Percentiles rank a stretch among this genome's conserved stretches.
Conservation (phyloP, 2,888 invertebrate species). For the Lobophora halterata region DNA sequence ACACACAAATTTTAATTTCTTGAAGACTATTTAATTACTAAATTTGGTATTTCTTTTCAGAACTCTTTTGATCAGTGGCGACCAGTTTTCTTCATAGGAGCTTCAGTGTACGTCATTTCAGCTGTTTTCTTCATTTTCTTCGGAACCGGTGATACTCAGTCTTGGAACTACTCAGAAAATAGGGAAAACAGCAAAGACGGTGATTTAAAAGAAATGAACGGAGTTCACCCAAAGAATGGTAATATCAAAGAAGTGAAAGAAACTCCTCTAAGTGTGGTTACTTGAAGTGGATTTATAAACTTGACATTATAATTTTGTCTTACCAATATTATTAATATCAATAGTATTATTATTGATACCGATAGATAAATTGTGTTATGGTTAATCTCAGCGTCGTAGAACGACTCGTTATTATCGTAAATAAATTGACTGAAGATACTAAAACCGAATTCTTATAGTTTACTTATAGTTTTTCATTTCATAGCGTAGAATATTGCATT, state of each 20-base stretch:
- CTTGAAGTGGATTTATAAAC: constrained; percentile 30
- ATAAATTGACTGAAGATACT: constrained; percentile 17
- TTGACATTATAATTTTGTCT: constrained; percentile 2
- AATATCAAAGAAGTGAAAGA: constrained; percentile 57
- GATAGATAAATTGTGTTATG: neutral
- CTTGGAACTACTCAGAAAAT: constrained; percentile 82
- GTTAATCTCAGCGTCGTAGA: constrained; percentile 8
- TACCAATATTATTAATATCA: neutral
- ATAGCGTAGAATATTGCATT: constrained; percentile 7
- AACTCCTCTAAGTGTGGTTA: constrained; percentile 53
- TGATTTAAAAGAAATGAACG: constrained; percentile 49
- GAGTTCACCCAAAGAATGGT: constrained; percentile 40
- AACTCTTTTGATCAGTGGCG: constrained; percentile 88
- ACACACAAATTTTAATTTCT: too few relatives aligned
- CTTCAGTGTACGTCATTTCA: constrained; percentile 84
- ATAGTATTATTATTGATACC: neutral
- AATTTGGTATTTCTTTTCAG: constrained; percentile 56
- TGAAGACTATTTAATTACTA: neutral
- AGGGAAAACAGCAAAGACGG: constrained; percentile 45
- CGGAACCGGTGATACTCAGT: constrained; percentile 85
- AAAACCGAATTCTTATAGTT: constrained; percentile 10
- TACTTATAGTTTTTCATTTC: constrained; percentile 13
- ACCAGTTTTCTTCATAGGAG: constrained; percentile 86
- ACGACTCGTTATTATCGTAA: constrained; percentile 1
- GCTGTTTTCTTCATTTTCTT: constrained; percentile 86